A percentile compares a stretch with the other conserved stretches of the same genome.
phyloP scores from a whole-genome alignment of 2,797 vertebrate genomes.

The Leuciscus waleckii region DNA sequence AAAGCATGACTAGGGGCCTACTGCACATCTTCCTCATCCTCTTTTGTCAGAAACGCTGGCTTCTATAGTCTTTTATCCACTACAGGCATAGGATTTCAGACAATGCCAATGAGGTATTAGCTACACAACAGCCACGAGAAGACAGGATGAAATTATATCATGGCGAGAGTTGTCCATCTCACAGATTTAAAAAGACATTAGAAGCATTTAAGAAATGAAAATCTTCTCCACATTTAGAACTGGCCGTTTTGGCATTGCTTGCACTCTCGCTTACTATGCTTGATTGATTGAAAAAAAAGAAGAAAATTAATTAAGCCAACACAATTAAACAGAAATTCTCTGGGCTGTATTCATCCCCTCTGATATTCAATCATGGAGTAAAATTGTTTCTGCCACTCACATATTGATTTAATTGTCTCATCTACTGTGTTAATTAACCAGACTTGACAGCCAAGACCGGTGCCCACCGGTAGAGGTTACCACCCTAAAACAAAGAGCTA shows the following conservation, averaged over 20 bases:
- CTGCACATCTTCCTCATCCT: conserved; percentile 31
- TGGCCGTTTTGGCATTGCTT: background rate
- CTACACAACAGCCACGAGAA: conserved; percentile 21
- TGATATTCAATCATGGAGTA: conserved; percentile 70
- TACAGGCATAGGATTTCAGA: background rate
- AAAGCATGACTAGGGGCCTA: conserved; percentile 37
- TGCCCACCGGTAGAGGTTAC: conserved; percentile 52
- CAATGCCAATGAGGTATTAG: conserved; percentile 35
- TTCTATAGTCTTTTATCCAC: conserved; percentile 24
- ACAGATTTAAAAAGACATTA: conserved; percentile 44
- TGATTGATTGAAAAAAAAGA: conserved; percentile 42
- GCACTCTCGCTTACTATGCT: conserved; percentile 30
- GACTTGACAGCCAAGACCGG: conserved; percentile 64
- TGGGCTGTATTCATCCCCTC: conserved; percentile 60
- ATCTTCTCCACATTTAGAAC: background rate
- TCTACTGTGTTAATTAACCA: conserved; percentile 72
- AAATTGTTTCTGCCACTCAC: conserved; percentile 75
- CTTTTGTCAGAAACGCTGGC: conserved; percentile 38
- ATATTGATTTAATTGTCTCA: conserved; percentile 74
- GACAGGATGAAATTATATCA: conserved; percentile 3
- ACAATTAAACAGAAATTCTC: conserved; percentile 68
- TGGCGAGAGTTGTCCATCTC: conserved; percentile 10
- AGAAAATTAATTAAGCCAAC: conserved; percentile 67
- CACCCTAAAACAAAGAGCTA: conserved; percentile 41
- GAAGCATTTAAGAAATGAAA: conserved; percentile 37